Conservation (phyloP, 2,888 invertebrate genomes). For the Rhagium mordax region DNA sequence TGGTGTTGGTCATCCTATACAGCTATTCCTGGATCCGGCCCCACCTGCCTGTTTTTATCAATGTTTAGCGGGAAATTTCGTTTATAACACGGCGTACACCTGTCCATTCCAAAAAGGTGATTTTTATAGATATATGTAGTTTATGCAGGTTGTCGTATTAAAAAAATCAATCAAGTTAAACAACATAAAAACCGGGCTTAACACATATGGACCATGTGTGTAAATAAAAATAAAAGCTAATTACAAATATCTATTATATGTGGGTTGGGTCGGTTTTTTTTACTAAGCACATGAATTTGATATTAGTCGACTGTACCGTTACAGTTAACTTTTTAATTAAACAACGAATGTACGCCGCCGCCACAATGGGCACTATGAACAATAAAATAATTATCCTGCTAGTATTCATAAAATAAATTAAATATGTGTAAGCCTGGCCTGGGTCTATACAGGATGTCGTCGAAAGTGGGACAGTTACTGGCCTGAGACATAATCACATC, state of each 20-base stretch:
- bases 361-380: too few relatives aligned
- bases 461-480: too few relatives aligned
- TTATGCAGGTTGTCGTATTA: conserved; percentile 13
- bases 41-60: conserved; percentile 30
- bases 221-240: conserved; percentile 24
- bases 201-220: conserved; percentile 6
- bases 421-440: too few relatives aligned
- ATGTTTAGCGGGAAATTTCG: conserved; percentile 30
- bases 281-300: not conserved
- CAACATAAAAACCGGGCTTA: conserved; percentile 17
- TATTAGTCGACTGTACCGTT: not conserved
- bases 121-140: conserved; percentile 24
- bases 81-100: conserved; percentile 18
- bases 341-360: too few relatives aligned
- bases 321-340: not conserved
- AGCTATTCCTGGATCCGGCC: conserved; percentile 23
- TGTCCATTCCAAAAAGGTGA: conserved; percentile 24
- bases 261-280: conserved; percentile 4
- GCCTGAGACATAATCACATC: too few relatives aligned
- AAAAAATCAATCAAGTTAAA: conserved; percentile 32
- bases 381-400: too few relatives aligned
- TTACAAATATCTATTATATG: conserved; percentile 18
- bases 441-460: too few relatives aligned
- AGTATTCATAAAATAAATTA: too few relatives aligned
- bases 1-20: conserved; percentile 22